These are phyloP conservation scores for Barypeithes pellucidus DNA, from an alignment of 2,888 invertebrate genomes.

Conservation along the genomic window DNA sequence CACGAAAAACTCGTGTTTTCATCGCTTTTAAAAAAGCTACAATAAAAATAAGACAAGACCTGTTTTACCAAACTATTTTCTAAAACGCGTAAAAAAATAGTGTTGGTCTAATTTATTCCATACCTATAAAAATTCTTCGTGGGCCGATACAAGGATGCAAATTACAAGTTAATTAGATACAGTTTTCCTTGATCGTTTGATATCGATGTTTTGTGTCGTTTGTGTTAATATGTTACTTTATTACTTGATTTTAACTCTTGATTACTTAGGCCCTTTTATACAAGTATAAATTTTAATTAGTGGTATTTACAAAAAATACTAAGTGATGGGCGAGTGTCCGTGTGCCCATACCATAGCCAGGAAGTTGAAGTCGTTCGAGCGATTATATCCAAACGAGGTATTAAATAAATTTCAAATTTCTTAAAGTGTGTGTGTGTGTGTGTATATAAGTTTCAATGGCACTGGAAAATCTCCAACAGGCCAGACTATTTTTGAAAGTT, in stretches of 20 bases:
- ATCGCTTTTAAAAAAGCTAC: too few species aligned
- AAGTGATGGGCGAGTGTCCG: conserved; percentile 30
- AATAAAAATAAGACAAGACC: too few species aligned
- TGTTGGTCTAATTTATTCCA: background rate
- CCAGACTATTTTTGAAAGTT: too few species aligned
- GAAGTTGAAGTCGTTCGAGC: conserved; percentile 44
- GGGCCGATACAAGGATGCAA: conserved; percentile 40
- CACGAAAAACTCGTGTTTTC: too few species aligned
- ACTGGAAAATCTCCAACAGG: too few species aligned
- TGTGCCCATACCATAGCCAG: conserved; percentile 27
- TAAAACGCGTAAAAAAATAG: background rate
- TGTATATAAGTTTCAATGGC: too few species aligned
- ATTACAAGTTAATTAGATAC: conserved; percentile 37
- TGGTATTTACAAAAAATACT: conserved; percentile 1
- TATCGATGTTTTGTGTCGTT: conserved; percentile 1
- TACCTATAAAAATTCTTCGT: conserved; percentile 17
- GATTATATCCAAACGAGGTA: conserved; percentile 44
- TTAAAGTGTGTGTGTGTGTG: too few species aligned
- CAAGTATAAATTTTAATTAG: background rate
- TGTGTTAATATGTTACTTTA: background rate
- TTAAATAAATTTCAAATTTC: too few species aligned
- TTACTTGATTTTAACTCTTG: too few species aligned
- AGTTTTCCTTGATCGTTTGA: conserved; percentile 33
- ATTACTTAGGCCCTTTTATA: background rate
- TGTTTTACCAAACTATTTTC: background rate